Evolutionary conservation across 1,140 invertebrate species (phyloP).

Genomic region (Sycophaga agraensis): DNA sequence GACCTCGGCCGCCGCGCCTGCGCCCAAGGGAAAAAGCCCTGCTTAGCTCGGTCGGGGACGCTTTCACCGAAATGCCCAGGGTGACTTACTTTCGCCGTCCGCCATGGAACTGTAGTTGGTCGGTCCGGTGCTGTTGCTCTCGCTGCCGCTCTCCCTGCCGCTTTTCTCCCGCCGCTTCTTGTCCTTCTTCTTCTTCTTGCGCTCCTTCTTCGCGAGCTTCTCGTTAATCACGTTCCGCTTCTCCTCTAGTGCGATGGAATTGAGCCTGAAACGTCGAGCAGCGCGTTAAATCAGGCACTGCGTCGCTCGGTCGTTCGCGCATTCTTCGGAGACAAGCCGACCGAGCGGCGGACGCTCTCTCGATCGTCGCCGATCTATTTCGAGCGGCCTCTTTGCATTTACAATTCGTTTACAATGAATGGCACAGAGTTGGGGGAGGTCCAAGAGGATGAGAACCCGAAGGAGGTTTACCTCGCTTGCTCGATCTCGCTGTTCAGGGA

Average conservation of each 20-base stretch:
- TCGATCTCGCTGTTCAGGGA: constrained; percentile 73
- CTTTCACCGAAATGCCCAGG: too few relatives aligned
- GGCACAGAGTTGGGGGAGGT: too few relatives aligned
- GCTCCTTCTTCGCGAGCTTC: constrained; percentile 71
- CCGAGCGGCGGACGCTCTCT: too few relatives aligned
- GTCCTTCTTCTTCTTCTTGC: constrained; percentile 73
- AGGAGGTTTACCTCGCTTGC: constrained; percentile 75
- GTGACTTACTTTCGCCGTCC: constrained; percentile 45
- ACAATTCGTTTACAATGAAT: neutral
- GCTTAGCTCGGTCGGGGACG: too few relatives aligned
- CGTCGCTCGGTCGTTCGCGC: too few relatives aligned
- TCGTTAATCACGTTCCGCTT: constrained; percentile 70
- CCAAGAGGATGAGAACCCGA: too few relatives aligned
- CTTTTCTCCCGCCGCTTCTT: constrained; percentile 60
- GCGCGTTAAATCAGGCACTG: too few relatives aligned
- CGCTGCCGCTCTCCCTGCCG: constrained; percentile 44
- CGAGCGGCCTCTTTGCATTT: neutral
- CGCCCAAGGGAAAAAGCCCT: too few relatives aligned
- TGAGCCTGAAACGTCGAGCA: constrained; percentile 57
- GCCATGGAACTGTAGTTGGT: constrained; percentile 51
- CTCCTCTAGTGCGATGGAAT: constrained; percentile 69
- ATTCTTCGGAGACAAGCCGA: too few relatives aligned
- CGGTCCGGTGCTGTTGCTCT: constrained; percentile 49
- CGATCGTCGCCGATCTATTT: too few relatives aligned
- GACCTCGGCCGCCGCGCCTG: constrained; percentile 43